Conservation (phyloP, 2,113 vertebrate genomes). For the Manacus vitellinus region DNA sequence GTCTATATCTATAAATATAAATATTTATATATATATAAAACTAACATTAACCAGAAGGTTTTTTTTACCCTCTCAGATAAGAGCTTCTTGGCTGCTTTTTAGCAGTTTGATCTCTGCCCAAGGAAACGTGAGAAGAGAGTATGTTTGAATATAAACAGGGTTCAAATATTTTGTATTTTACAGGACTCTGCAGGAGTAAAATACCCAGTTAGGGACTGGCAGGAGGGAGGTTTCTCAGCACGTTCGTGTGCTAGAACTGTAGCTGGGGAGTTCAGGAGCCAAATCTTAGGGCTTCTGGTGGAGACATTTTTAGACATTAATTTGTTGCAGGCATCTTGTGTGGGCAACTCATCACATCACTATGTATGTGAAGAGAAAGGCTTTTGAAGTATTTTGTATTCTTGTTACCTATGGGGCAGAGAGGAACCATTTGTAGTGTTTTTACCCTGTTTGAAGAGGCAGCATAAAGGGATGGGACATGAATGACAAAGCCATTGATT, state of each 20-base stretch:
- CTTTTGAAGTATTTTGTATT: conserved; percentile 24
- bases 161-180: conserved; percentile 42
- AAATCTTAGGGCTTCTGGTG: neutral
- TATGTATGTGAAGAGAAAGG: neutral
- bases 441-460: neutral
- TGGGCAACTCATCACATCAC: neutral
- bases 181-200: conserved; percentile 23
- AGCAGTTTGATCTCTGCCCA: conserved; percentile 29
- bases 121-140: neutral
- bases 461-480: neutral
- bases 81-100: conserved; percentile 61
- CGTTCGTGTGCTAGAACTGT: conserved; percentile 34
- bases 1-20: conserved; percentile 50
- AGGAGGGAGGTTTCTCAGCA: conserved; percentile 58
- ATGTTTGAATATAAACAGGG: conserved; percentile 3
- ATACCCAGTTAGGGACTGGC: neutral
- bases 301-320: conserved; percentile 3
- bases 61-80: conserved; percentile 42
- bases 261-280: conserved; percentile 40
- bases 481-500: conserved; percentile 36
- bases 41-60: conserved; percentile 18
- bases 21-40: conserved; percentile 49
- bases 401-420: neutral
- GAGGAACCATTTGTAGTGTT: neutral
- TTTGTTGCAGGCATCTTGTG: conserved; percentile 50